These are phyloP conservation scores for Xerus inauris DNA, from an alignment of 2,113 vertebrate genomes.

Conservation along the genomic window DNA sequence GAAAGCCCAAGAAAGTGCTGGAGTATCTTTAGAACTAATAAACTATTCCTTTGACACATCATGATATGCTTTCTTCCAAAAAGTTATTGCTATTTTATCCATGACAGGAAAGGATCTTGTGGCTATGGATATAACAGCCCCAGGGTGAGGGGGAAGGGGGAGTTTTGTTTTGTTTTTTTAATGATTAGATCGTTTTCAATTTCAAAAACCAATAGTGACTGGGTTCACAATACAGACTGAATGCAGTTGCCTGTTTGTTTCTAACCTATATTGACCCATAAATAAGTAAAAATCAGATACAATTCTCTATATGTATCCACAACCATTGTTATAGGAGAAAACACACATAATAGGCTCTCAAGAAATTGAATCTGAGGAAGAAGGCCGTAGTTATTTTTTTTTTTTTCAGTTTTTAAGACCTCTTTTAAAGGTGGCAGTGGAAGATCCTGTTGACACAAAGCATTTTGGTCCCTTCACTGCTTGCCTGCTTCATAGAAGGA, in stretches of 20 bases:
- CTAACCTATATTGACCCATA: not conserved
- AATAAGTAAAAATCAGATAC: not conserved
- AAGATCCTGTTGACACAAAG: not conserved
- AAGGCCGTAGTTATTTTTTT: not conserved
- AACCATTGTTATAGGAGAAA: not conserved
- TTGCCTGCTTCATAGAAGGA: constrained; percentile 28
- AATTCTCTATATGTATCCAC: not conserved
- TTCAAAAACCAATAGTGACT: not conserved
- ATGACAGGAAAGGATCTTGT: not conserved
- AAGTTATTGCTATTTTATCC: not conserved
- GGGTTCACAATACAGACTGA: not conserved
- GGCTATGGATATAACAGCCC: not conserved
- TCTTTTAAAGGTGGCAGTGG: constrained; percentile 42
- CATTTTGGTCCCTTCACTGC: not conserved
- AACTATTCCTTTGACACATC: not conserved
- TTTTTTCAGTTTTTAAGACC: not conserved
- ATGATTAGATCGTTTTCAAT: not conserved
- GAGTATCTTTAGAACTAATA: not conserved
- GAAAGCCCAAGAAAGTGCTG: not conserved
- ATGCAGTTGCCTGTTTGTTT: not conserved
- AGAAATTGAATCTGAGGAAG: not conserved
- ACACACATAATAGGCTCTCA: not conserved
- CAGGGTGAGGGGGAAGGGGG: not conserved
- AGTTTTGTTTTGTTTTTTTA: not conserved
- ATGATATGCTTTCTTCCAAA: not conserved